These are phyloP conservation scores for Diacarnus erythraeanus DNA, from an alignment of 37 sponge, comb jelly and placozoan genomes.

Conservation along the genomic window DNA sequence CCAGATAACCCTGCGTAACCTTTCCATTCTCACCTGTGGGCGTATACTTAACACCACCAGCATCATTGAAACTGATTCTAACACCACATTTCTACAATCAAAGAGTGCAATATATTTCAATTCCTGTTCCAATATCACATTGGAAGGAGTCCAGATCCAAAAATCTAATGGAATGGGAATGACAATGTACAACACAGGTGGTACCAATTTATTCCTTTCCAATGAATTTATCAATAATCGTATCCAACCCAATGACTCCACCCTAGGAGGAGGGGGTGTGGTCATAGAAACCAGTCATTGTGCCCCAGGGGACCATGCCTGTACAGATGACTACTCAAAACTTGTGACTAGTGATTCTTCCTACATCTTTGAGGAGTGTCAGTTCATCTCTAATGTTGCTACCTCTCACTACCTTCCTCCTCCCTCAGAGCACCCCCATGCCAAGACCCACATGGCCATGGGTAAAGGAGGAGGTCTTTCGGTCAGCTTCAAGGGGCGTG, in stretches of 20 bases:
- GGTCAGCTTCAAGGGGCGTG: slow-evolving; percentile 42
- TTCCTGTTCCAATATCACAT: slow-evolving; percentile 9
- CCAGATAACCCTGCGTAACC: background rate
- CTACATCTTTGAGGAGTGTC: slow-evolving; percentile 31
- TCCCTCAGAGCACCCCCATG: background rate
- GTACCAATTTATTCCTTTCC: slow-evolving; percentile 9
- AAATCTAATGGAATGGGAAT: slow-evolving; percentile 19
- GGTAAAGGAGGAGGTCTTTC: slow-evolving; percentile 65
- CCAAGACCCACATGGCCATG: slow-evolving; percentile 28
- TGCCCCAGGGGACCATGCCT: slow-evolving; percentile 43
- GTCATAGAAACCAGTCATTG: slow-evolving; percentile 59
- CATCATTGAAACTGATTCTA: background rate
- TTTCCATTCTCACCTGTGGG: slow-evolving; percentile 23
- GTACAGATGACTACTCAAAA: background rate
- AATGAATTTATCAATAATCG: background rate
- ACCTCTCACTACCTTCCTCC: background rate
- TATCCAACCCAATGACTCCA: background rate
- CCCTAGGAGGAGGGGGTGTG: slow-evolving; percentile 50
- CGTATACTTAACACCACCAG: slow-evolving; percentile 47
- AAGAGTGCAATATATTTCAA: slow-evolving; percentile 32
- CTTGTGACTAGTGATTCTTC: background rate
- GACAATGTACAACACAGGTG: slow-evolving; percentile 41
- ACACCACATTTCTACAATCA: slow-evolving; percentile 4
- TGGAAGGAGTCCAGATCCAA: slow-evolving; percentile 19
- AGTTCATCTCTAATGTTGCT: slow-evolving; percentile 35